A percentile compares a stretch with the other conserved stretches of the same genome.
Evolutionary conservation across 2,888 invertebrate genomes (phyloP).

Genomic region (Atherix ibis): DNA sequence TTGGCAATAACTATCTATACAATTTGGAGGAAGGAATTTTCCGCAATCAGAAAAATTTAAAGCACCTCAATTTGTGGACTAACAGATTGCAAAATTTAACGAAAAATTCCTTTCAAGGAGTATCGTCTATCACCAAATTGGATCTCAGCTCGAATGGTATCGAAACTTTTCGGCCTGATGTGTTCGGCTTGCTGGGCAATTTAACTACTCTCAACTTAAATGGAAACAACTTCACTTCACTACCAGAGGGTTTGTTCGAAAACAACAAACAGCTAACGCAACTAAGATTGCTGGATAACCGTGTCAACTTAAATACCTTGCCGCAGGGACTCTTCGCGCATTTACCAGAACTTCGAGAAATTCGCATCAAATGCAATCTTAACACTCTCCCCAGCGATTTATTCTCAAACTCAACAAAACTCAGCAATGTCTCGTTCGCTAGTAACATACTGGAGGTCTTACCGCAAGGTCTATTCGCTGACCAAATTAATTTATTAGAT

Average conservation of each 20-base stretch:
- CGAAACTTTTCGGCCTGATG: slow-evolving; percentile 40
- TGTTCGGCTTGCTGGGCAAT: slow-evolving; percentile 45
- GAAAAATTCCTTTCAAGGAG: slow-evolving; percentile 44
- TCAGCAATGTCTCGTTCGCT: slow-evolving; percentile 44
- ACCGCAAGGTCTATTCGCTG: slow-evolving; percentile 44
- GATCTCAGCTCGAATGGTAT: slow-evolving; percentile 54
- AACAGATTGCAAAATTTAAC: slow-evolving; percentile 49
- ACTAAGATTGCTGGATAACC: slow-evolving; percentile 42
- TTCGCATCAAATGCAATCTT: slow-evolving; percentile 43
- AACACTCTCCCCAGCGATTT: slow-evolving; percentile 42
- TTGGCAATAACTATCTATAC: slow-evolving; percentile 49
- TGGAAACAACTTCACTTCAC: slow-evolving; percentile 46
- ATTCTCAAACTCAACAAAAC: slow-evolving; percentile 40
- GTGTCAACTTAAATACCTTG: slow-evolving; percentile 39
- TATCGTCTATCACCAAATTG: slow-evolving; percentile 44
- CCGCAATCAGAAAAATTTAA: slow-evolving; percentile 40
- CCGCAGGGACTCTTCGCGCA: slow-evolving; percentile 44
- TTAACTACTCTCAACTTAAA: slow-evolving; percentile 48
- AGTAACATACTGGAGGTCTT: slow-evolving; percentile 40
- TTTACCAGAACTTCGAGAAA: slow-evolving; percentile 38
- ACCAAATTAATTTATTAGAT: slow-evolving; percentile 42
- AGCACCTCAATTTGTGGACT: slow-evolving; percentile 49
- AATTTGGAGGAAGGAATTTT: slow-evolving; percentile 45
- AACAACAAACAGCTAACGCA: slow-evolving; percentile 38
- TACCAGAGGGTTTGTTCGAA: slow-evolving; percentile 44